Conservation (phyloP, 2,888 invertebrate species). For the Andrena praecox region DNA sequence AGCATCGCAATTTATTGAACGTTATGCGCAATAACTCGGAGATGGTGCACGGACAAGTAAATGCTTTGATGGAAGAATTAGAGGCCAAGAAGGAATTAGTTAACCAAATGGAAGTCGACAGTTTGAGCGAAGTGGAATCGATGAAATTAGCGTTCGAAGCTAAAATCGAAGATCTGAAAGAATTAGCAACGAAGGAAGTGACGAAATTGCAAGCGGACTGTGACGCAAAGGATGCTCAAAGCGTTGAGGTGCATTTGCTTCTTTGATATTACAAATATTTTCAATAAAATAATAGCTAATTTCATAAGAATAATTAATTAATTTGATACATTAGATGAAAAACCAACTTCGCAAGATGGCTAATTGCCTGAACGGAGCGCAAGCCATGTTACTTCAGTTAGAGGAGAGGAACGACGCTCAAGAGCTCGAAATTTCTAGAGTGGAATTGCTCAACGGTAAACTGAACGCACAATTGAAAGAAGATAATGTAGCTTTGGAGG, state of each 20-base stretch:
- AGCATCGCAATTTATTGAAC: conserved; percentile 76
- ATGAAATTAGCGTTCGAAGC: conserved; percentile 74
- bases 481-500: conserved; percentile 40
- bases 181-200: conserved; percentile 73
- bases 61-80: conserved; percentile 74
- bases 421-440: conserved; percentile 73
- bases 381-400: conserved; percentile 74
- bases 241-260: conserved; percentile 72
- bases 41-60: conserved; percentile 77
- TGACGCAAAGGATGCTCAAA: conserved; percentile 70
- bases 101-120: conserved; percentile 77
- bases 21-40: conserved; percentile 78
- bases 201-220: conserved; percentile 72
- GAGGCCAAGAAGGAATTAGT: conserved; percentile 75
- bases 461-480: conserved; percentile 71
- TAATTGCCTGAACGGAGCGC: conserved; percentile 71
- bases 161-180: conserved; percentile 77
- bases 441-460: conserved; percentile 75
- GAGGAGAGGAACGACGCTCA: conserved; percentile 80
- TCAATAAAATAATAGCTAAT: background rate
- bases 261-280: background rate
- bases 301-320: conserved; percentile 14
- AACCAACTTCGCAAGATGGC: conserved; percentile 78
- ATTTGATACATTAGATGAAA: conserved; percentile 70
- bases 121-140: conserved; percentile 76